Evolutionary conservation across 2,888 invertebrate genomes (phyloP).

Genomic region (Hirtodrosophila confusa): DNA sequence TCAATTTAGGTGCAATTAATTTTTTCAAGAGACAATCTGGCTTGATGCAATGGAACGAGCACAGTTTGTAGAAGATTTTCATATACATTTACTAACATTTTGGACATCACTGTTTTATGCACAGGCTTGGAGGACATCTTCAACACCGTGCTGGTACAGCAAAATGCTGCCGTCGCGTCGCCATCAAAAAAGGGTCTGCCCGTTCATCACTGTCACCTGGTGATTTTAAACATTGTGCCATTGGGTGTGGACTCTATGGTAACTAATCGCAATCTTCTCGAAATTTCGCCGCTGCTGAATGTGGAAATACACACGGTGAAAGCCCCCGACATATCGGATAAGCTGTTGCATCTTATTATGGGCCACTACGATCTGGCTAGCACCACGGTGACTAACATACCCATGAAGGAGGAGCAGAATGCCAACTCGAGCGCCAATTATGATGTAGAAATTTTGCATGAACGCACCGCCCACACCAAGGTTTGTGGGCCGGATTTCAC

Average conservation of each 20-base stretch:
- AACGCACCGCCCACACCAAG: conserved; percentile 92
- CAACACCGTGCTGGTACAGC: conserved; percentile 90
- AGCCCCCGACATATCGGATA: conserved; percentile 90
- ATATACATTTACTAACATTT: no score
- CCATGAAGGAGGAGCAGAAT: conserved; percentile 99
- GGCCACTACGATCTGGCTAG: conserved; percentile 96
- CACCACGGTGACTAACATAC: conserved; percentile 98
- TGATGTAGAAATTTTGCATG: conserved; percentile 98
- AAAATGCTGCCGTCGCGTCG: conserved; percentile 89
- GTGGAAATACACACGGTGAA: conserved; percentile 93
- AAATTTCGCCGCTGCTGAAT: conserved; percentile 89
- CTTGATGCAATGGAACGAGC: no score
- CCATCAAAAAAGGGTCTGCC: conserved; percentile 88
- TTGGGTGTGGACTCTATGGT: conserved; percentile 91
- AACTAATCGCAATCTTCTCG: conserved; percentile 88
- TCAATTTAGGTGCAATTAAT: no score
- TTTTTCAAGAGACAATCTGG: no score
- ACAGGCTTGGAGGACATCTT: conserved; percentile 92
- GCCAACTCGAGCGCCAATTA: conserved; percentile 99
- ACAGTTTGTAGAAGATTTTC: no score
- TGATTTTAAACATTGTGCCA: conserved; percentile 95
- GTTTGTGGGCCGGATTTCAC: conserved; percentile 88
- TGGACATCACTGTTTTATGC: neutral
- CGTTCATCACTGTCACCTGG: conserved; percentile 94
- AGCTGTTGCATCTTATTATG: conserved; percentile 90